Evolutionary conservation across 2,888 invertebrate genomes (phyloP).

Genomic region (Dasypolia templi): DNA sequence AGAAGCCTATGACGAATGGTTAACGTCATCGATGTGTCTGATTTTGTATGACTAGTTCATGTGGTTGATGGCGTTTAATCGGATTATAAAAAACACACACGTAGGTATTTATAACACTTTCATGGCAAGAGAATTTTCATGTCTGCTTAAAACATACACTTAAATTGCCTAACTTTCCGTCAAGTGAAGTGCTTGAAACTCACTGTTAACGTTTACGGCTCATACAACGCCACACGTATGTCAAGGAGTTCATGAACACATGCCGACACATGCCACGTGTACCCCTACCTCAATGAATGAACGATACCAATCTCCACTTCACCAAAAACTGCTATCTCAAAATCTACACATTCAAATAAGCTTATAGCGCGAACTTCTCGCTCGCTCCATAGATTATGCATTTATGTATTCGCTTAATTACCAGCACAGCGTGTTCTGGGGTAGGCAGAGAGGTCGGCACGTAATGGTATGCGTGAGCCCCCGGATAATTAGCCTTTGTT

Average conservation of each 20-base stretch:
- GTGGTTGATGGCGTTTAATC: not conserved
- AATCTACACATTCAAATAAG: conserved; percentile 58
- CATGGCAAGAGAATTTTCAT: not conserved
- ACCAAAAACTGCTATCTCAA: conserved; percentile 44
- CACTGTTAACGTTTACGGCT: not conserved
- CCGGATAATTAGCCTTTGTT: conserved; percentile 88
- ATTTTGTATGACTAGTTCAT: not conserved
- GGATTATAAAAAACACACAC: not conserved
- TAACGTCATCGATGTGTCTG: not conserved
- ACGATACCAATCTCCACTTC: conserved; percentile 20
- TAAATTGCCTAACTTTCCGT: not conserved
- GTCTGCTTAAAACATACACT: not conserved
- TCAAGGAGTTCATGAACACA: conserved; percentile 4
- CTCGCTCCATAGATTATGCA: conserved; percentile 73
- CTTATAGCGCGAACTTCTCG: conserved; percentile 49
- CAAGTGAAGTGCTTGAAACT: not conserved
- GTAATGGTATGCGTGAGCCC: conserved; percentile 80
- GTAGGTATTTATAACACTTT: not conserved
- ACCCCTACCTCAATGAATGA: conserved; percentile 12
- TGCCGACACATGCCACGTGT: not conserved
- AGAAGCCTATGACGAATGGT: not conserved
- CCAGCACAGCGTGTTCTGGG: conserved; percentile 56
- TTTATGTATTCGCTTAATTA: conserved; percentile 74
- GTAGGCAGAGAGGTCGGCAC: conserved; percentile 68
- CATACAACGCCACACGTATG: no score